These are phyloP conservation scores for Mungos mungo DNA, from an alignment of 2,113 vertebrate genomes.

Conservation along the genomic window DNA sequence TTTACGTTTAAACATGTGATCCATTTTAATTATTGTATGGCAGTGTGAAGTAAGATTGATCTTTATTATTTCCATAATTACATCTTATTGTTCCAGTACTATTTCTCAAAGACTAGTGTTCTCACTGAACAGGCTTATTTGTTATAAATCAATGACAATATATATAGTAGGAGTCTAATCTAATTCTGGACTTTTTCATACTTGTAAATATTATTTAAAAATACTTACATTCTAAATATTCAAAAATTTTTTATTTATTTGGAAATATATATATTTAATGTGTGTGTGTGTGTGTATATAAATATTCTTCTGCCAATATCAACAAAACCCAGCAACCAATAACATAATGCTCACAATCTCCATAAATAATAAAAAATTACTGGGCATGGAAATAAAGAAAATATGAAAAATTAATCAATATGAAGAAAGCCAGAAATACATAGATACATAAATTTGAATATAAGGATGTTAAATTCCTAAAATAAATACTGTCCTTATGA, in stretches of 20 bases:
- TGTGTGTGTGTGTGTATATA: background rate
- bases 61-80: background rate
- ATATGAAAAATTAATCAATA: background rate
- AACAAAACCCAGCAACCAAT: background rate
- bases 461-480: background rate
- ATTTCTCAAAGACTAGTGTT: background rate
- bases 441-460: background rate
- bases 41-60: background rate
- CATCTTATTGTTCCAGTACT: background rate
- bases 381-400: background rate
- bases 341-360: background rate
- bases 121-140: background rate
- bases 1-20: background rate
- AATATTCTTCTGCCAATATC: background rate
- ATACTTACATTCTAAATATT: background rate
- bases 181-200: background rate
- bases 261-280: background rate
- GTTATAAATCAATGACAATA: background rate
- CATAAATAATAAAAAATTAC: background rate
- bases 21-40: background rate
- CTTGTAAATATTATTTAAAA: background rate
- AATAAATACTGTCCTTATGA: background rate
- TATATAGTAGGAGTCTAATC: background rate
- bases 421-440: background rate
- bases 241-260: background rate